Evolutionary conservation across 1,140 invertebrate species (phyloP).

Genomic region (Diorhabda sublineata): DNA sequence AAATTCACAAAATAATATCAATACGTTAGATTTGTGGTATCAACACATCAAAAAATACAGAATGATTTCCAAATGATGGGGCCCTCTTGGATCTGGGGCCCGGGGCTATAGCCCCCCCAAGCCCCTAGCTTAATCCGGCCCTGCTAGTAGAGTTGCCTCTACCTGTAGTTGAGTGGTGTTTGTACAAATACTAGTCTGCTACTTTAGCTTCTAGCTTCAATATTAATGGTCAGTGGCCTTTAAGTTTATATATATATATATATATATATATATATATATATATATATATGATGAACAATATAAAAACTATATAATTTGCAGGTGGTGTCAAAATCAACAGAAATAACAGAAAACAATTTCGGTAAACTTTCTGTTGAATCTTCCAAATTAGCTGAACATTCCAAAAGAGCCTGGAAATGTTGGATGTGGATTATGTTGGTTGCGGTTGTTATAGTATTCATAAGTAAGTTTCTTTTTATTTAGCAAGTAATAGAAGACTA

Average conservation of each 20-base stretch:
- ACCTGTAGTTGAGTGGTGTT: not conserved
- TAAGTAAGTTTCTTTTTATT: conserved; percentile 60
- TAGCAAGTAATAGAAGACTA: no score
- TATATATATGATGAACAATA: no score
- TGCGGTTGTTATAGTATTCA: conserved; percentile 79
- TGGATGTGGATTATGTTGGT: conserved; percentile 89
- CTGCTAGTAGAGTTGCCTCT: not conserved
- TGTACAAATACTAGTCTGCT: no score
- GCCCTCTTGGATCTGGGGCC: no score
- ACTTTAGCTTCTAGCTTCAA: no score
- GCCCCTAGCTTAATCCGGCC: no score
- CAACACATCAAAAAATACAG: no score
- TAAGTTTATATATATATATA: not conserved
- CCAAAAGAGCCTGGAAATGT: conserved; percentile 82
- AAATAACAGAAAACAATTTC: conserved; percentile 75
- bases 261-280: not conserved
- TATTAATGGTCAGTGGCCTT: not conserved
- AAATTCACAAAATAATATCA: no score
- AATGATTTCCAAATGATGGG: no score
- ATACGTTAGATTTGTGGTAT: no score
- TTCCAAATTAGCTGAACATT: conserved; percentile 77
- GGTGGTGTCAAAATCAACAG: conserved; percentile 69
- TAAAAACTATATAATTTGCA: conserved; percentile 40
- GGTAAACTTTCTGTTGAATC: conserved; percentile 74
- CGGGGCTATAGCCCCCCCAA: no score